These are phyloP conservation scores for Sebastes elongatus DNA, from an alignment of 2,797 vertebrate genomes.

Conservation along the genomic window DNA sequence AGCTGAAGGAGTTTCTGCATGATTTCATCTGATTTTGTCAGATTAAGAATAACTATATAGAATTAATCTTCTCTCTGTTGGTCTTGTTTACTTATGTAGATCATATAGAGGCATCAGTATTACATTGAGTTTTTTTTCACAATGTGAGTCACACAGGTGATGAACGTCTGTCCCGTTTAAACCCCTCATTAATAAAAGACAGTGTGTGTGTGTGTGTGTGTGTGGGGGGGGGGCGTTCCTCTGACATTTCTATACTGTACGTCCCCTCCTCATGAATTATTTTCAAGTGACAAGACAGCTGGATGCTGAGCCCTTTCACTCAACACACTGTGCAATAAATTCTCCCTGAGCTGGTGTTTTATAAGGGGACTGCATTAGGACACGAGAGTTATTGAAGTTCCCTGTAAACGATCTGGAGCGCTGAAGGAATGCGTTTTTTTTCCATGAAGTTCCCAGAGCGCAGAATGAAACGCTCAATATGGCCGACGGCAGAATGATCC, in stretches of 20 bases:
- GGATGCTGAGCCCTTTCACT: conserved; percentile 49
- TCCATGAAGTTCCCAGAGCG: conserved; percentile 14
- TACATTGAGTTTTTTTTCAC: no score
- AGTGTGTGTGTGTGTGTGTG: background rate
- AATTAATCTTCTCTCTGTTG: no score
- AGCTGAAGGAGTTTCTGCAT: no score
- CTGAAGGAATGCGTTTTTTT: conserved; percentile 49
- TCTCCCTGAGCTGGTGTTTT: conserved; percentile 14
- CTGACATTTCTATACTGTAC: background rate
- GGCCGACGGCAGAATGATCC: background rate
- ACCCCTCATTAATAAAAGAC: background rate
- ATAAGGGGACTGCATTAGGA: conserved; percentile 32
- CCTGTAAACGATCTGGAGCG: conserved; percentile 42
- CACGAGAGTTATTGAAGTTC: conserved; percentile 37
- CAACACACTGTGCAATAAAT: conserved; percentile 32
- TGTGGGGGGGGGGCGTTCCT: background rate
- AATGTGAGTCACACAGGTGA: background rate
- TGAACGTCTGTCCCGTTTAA: background rate
- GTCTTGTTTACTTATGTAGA: no score
- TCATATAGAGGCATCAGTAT: no score
- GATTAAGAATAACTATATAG: no score
- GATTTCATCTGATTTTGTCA: no score
- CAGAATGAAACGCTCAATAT: background rate
- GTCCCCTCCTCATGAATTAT: conserved; percentile 2
- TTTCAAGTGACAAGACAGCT: conserved; percentile 54